These are phyloP conservation scores for Amphiprion ocellaris DNA, from an alignment of 2,113 vertebrate species.

Conservation along the genomic window DNA sequence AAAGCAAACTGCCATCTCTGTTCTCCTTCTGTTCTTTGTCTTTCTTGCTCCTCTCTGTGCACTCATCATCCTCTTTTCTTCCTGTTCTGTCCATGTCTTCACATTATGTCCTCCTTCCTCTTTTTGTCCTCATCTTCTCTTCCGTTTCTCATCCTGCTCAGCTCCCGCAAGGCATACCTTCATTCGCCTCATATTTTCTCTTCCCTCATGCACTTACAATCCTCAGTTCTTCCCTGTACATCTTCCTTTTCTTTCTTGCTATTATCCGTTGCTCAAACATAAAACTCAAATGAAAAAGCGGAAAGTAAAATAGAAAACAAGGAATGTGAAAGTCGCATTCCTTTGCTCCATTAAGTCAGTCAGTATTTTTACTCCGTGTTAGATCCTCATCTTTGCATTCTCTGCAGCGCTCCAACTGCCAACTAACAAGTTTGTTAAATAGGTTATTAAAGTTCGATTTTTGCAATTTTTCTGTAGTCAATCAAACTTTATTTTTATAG, in stretches of 20 bases:
- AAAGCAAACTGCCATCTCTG: constrained; percentile 23
- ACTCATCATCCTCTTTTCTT: background rate
- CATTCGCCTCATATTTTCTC: background rate
- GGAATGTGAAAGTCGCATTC: background rate
- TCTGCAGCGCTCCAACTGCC: background rate
- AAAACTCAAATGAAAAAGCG: background rate
- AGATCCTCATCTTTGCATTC: background rate
- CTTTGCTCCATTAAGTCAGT: background rate
- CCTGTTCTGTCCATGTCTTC: background rate
- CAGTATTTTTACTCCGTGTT: background rate
- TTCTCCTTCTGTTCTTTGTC: constrained; percentile 8
- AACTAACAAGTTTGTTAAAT: too few relatives aligned
- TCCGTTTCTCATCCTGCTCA: background rate
- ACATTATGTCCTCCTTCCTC: background rate
- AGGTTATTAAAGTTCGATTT: too few relatives aligned
- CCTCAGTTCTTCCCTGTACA: background rate
- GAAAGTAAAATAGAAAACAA: background rate
- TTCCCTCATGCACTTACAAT: background rate
- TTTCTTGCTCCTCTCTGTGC: background rate
- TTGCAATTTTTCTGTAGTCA: too few relatives aligned
- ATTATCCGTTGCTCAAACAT: too few relatives aligned
- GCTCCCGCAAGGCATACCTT: background rate
- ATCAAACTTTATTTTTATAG: too few relatives aligned
- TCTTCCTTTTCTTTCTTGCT: background rate
- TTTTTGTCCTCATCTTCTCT: background rate